Evolutionary conservation across 1,140 invertebrate genomes (phyloP).

Genomic region (Daktulosphaira vitifoliae): DNA sequence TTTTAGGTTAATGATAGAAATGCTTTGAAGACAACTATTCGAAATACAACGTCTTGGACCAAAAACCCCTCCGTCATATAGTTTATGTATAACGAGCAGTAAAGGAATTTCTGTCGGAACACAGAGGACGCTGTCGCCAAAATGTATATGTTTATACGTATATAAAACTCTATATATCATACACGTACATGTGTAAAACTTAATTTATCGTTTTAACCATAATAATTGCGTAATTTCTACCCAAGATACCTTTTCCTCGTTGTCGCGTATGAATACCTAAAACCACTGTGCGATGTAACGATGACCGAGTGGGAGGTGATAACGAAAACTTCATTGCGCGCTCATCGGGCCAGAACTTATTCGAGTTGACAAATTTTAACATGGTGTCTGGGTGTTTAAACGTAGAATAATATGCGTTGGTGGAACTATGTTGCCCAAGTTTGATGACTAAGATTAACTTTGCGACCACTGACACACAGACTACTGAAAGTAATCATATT

Average conservation of each 20-base stretch:
- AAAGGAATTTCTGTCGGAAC: background rate
- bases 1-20: background rate
- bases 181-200: no score
- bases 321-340: background rate
- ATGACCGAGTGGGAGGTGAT: background rate
- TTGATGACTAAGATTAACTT: no score
- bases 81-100: background rate
- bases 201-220: no score
- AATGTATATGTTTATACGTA: no score
- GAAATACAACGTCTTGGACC: background rate
- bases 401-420: background rate
- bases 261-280: no score
- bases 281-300: background rate
- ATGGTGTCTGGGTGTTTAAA: background rate
- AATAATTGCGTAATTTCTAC: background rate
- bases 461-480: no score
- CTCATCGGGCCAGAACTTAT: constrained; percentile 8
- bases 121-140: no score
- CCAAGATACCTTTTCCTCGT: no score
- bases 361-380: background rate
- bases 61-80: background rate
- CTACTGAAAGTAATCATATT: no score
- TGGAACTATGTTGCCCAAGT: background rate
- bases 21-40: constrained; percentile 24
- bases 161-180: no score